A percentile compares a stretch with the other conserved stretches of the same genome.
Evolutionary conservation across 92 coral and sea anemone species (phyloP).

Genomic region (Porites evermanni): DNA sequence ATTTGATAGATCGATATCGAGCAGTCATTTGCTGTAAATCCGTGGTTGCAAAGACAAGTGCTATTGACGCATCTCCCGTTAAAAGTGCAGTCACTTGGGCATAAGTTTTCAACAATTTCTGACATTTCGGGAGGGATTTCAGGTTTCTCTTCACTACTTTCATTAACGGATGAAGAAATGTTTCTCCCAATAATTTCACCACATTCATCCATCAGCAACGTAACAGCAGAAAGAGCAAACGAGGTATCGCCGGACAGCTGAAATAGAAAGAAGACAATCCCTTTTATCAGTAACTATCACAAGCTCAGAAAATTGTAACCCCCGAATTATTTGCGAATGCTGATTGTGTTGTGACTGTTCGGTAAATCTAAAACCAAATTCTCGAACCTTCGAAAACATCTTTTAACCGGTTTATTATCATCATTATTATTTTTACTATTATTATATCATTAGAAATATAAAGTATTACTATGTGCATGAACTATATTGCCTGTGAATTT

Average conservation of each 20-base stretch:
- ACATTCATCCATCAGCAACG: slow-evolving; percentile 1
- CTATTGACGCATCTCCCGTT: slow-evolving; percentile 46
- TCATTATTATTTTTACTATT: too few relatives aligned
- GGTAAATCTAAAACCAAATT: too few relatives aligned
- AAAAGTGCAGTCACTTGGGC: slow-evolving; percentile 48
- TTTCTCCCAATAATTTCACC: not conserved
- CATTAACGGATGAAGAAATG: not conserved
- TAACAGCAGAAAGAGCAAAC: not conserved
- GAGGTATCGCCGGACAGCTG: not conserved
- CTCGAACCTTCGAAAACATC: too few relatives aligned
- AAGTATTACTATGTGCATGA: too few relatives aligned
- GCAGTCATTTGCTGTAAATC: slow-evolving; percentile 44
- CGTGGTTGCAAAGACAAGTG: slow-evolving; percentile 40
- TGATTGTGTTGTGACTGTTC: too few relatives aligned
- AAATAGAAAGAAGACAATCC: not conserved
- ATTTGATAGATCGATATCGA: slow-evolving; percentile 15
- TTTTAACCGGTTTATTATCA: too few relatives aligned
- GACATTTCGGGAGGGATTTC: not conserved
- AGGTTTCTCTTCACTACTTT: not conserved
- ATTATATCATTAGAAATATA: too few relatives aligned
- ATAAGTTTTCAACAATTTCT: slow-evolving; percentile 9
- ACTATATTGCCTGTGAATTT: too few relatives aligned
- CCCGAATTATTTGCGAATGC: too few relatives aligned
- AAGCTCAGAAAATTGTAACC: too few relatives aligned
- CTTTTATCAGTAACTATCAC: too few relatives aligned